A percentile compares a stretch with the other conserved stretches of the same genome.
phyloP scores from a whole-genome alignment of 2,113 vertebrate genomes.

The Hyla sarda region DNA sequence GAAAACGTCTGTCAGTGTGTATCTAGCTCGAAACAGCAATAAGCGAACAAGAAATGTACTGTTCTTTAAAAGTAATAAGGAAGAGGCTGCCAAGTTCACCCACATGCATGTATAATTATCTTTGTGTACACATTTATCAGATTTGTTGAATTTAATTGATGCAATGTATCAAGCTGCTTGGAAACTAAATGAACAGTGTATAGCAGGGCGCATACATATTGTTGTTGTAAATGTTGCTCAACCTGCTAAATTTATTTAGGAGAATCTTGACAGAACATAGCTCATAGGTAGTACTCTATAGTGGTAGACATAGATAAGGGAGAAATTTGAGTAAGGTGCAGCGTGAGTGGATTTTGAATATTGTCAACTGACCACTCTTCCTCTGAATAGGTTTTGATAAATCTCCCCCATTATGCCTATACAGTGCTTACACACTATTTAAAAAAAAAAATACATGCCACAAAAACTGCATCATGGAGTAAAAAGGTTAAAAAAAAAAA shows the following conservation, averaged over 20 bases:
- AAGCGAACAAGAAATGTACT: not conserved
- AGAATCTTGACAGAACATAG: too few species aligned
- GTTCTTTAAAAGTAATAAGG: slow-evolving; percentile 5
- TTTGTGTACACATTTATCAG: not conserved
- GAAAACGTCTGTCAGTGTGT: not conserved
- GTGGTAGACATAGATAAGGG: too few species aligned
- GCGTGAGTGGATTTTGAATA: too few species aligned
- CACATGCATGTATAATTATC: slow-evolving; percentile 1
- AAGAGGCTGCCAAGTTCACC: not conserved
- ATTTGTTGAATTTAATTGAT: slow-evolving; percentile 8
- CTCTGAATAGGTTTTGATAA: too few species aligned
- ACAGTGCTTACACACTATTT: too few species aligned
- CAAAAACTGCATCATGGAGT: too few species aligned
- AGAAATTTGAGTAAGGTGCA: too few species aligned
- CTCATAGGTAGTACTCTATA: too few species aligned
- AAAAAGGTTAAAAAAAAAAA: too few species aligned
- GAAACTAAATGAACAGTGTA: not conserved
- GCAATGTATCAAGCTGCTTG: not conserved
- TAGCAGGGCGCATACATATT: not conserved
- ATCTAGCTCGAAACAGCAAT: not conserved
- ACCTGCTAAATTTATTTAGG: not conserved
- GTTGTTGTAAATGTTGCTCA: not conserved
- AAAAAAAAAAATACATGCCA: too few species aligned
- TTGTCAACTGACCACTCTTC: too few species aligned
- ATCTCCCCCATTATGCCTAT: too few species aligned